Percentiles rank a stretch among this genome's conserved stretches.
phyloP scores from a whole-genome alignment of 2,888 invertebrate genomes.

The Zaprionus obscuricornis region DNA sequence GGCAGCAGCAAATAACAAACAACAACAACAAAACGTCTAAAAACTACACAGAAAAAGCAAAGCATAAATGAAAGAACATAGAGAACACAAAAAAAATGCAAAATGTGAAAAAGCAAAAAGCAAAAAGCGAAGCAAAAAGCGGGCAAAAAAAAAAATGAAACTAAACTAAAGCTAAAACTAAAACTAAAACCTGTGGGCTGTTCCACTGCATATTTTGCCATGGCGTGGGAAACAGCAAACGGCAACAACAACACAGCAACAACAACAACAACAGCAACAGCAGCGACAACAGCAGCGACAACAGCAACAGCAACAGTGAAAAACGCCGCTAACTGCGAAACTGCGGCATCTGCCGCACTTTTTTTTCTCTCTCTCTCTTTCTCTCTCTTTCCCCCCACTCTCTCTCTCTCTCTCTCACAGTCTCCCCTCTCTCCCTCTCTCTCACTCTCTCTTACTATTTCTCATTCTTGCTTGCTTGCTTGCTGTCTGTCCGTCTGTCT shows the following conservation, averaged over 20 bases:
- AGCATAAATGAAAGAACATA: slow-evolving; percentile 6
- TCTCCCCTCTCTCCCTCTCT: too few species aligned
- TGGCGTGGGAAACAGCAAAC: slow-evolving; percentile 72
- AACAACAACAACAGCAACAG: slow-evolving; percentile 23
- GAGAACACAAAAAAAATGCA: slow-evolving; percentile 13
- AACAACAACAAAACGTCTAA: slow-evolving; percentile 20
- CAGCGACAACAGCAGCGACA: too few species aligned
- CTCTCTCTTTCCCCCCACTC: too few species aligned
- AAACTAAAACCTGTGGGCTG: slow-evolving; percentile 69
- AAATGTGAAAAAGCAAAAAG: background rate
- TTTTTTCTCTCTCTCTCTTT: too few species aligned
- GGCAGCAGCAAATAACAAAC: too few species aligned
- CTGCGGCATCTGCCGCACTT: slow-evolving; percentile 40
- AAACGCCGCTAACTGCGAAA: slow-evolving; percentile 37
- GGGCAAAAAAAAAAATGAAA: slow-evolving; percentile 17
- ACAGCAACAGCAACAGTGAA: slow-evolving; percentile 17
- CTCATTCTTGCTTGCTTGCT: too few species aligned
- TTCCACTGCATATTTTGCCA: slow-evolving; percentile 59
- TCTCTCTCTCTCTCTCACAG: too few species aligned
- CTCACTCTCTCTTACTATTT: too few species aligned
- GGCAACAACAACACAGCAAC: slow-evolving; percentile 13
- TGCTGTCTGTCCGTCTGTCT: too few species aligned
- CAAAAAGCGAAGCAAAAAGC: slow-evolving; percentile 6
- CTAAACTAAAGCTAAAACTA: slow-evolving; percentile 33
- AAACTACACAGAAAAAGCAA: slow-evolving; percentile 13